Evolutionary conservation across 2,797 vertebrate genomes (phyloP).

Genomic region (Peromyscus melanophrys): DNA sequence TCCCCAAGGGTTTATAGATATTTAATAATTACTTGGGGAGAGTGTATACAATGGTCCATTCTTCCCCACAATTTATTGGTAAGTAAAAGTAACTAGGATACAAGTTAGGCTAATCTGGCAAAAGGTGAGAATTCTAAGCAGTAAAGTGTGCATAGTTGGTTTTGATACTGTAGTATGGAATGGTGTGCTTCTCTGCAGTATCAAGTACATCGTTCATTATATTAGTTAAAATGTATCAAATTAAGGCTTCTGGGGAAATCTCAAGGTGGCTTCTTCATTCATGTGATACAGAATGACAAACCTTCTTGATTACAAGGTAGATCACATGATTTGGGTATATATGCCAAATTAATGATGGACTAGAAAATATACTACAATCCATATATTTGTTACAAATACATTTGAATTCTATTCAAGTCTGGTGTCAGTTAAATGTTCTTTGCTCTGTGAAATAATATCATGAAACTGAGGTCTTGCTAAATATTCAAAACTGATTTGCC

Average conservation of each 20-base stretch:
- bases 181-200: not conserved
- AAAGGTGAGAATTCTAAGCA: not conserved
- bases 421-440: not conserved
- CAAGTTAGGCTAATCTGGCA: not conserved
- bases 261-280: not conserved
- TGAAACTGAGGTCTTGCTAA: not conserved
- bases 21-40: not conserved
- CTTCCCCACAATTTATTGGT: not conserved
- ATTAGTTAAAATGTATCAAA: not conserved
- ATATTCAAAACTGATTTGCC: not conserved
- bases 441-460: not conserved
- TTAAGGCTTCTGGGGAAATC: not conserved
- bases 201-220: not conserved
- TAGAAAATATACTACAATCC: not conserved
- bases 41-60: accelerated
- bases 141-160: not conserved
- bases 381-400: not conserved
- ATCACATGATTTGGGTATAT: not conserved
- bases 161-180: not conserved
- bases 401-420: not conserved
- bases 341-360: not conserved
- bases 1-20: not conserved
- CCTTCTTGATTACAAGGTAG: not conserved
- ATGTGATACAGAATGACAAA: not conserved
- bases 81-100: not conserved